phyloP scores from a whole-genome alignment of 2,113 vertebrate species.

The Cyanistes caeruleus region DNA sequence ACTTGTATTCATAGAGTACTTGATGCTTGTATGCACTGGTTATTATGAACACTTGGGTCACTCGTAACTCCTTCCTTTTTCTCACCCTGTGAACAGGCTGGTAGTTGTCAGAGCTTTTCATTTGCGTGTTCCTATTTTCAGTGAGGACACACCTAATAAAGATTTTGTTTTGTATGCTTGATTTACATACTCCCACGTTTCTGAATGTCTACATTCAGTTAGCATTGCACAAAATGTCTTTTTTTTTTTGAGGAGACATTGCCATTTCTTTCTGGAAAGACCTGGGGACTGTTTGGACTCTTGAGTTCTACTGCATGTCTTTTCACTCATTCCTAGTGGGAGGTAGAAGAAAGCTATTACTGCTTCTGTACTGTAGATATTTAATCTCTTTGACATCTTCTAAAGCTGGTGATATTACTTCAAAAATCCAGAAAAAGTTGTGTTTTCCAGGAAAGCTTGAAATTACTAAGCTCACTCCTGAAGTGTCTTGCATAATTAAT shows the following conservation, averaged over 20 bases:
- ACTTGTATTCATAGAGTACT: background rate
- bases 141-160: background rate
- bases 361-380: background rate
- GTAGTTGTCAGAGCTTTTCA: background rate
- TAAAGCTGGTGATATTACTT: background rate
- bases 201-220: background rate
- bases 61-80: background rate
- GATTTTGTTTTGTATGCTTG: background rate
- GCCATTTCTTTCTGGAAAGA: background rate
- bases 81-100: background rate
- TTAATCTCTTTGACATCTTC: background rate
- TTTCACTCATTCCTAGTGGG: background rate
- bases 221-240: background rate
- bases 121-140: background rate
- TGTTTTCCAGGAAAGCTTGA: background rate
- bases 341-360: background rate
- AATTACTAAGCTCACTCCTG: background rate
- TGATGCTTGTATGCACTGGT: background rate
- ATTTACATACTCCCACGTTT: background rate
- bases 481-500: background rate
- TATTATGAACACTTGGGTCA: background rate
- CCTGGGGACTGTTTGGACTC: background rate
- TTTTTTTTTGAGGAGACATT: background rate
- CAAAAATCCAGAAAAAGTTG: background rate
- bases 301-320: rapidly evolving